Conservation (phyloP, 2,888 invertebrate species). For the Ptychoptera albimana region DNA sequence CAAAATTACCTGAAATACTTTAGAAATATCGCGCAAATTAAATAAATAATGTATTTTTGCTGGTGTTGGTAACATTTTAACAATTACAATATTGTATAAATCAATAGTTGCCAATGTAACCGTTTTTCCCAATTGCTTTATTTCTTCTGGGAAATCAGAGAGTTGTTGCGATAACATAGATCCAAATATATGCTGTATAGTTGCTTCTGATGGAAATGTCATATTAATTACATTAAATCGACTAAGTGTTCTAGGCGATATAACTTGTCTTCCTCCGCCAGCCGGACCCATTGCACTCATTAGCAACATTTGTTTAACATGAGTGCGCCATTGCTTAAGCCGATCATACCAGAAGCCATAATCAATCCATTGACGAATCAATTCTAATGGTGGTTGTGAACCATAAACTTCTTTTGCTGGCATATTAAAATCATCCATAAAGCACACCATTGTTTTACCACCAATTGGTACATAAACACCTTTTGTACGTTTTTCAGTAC, state of each 20-base stretch:
- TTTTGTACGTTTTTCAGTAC: slow-evolving; percentile 79
- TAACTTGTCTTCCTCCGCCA: slow-evolving; percentile 68
- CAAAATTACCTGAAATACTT: slow-evolving; percentile 43
- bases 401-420: slow-evolving; percentile 78
- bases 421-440: slow-evolving; percentile 90
- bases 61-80: slow-evolving; percentile 71
- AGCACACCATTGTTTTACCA: slow-evolving; percentile 69
- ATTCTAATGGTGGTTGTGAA: slow-evolving; percentile 75
- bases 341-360: slow-evolving; percentile 85
- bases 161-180: slow-evolving; percentile 71
- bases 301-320: slow-evolving; percentile 62
- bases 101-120: slow-evolving; percentile 61
- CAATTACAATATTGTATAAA: slow-evolving; percentile 54
- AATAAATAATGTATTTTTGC: slow-evolving; percentile 82
- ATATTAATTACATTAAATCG: slow-evolving; percentile 63
- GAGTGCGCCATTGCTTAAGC: slow-evolving; percentile 57
- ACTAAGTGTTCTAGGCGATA: slow-evolving; percentile 62
- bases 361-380: slow-evolving; percentile 72
- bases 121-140: slow-evolving; percentile 48
- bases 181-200: slow-evolving; percentile 66
- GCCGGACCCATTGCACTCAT: slow-evolving; percentile 75
- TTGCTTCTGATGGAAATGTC: slow-evolving; percentile 65
- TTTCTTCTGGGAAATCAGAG: slow-evolving; percentile 59
- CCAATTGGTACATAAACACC: slow-evolving; percentile 65
- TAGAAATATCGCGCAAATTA: slow-evolving; percentile 77